Evolutionary conservation across 2,113 vertebrate genomes (phyloP), one percentile per base, ranked within the genome.

Genomic region (Agelaius phoeniceus): DNA sequence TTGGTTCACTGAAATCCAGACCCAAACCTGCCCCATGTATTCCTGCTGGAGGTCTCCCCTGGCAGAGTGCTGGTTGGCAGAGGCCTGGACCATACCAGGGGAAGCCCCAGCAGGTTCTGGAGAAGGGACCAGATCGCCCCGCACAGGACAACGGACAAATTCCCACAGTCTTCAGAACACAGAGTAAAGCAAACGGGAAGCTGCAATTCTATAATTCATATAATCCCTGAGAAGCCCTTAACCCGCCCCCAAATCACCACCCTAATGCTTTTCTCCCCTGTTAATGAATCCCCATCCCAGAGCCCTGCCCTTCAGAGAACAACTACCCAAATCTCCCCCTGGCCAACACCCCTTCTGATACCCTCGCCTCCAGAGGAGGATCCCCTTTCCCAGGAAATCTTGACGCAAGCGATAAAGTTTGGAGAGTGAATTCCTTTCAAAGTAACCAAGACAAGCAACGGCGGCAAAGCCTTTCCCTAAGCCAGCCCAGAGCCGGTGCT

Each of bases 171-270:
- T 89, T 95, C 93, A 66, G 89, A 96, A 94, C 84, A 95, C 71
- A 95, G 94, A 96, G 96, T 92, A 94, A 81, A 97, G 91, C 96
- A 94, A 92, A 97, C 27, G 94, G 98, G 97, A 97, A 94, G 97
- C 97, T 97, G 97, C 97, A 94, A 97, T 97, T 97, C 98, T 96
- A 87, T 87, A 98, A 97, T 98, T 97, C 96, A 96, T 97, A 96
- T 98, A 97, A 98, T 98, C 98, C 98, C 98, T 98, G 97, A 98
- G 97, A 97, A 97, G 94, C 96, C 96, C 97, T 96, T 97, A 94
- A 97, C 98, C 96, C 96, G 96, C 96, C 97, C 97, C 97, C 95
- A 94, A 96, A 90, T 94, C 94, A 96, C 93, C 95, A 94, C 96
- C 95, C 96, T 89, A 90, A 90, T 90, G 96, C 96, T 96, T 96